These are phyloP conservation scores for Molothrus ater DNA, from an alignment of 2,797 vertebrate genomes.

Conservation along the genomic window DNA sequence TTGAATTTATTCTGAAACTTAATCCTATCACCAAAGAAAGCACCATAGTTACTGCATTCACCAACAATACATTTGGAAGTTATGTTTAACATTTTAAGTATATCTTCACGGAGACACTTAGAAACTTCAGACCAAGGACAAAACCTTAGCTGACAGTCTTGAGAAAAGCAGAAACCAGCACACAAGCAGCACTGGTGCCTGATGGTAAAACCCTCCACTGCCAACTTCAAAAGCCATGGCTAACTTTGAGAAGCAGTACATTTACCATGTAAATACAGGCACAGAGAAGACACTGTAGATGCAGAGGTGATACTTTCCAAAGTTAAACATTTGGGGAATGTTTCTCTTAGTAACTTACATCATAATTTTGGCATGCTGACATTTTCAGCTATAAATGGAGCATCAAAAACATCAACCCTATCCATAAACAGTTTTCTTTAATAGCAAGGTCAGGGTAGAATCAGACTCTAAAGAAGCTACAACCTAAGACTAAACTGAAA, in stretches of 20 bases:
- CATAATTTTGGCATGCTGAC: not conserved
- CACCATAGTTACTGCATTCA: not conserved
- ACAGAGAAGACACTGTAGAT: conserved; percentile 13
- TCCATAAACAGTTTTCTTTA: not conserved
- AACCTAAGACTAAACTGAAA: not conserved
- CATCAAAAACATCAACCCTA: not conserved
- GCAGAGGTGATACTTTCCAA: conserved; percentile 25
- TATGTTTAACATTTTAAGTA: not conserved
- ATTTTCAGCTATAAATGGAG: conserved; percentile 39
- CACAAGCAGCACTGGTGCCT: not conserved
- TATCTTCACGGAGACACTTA: not conserved
- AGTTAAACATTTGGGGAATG: conserved; percentile 35
- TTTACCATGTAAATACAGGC: not conserved
- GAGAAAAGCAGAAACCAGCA: not conserved
- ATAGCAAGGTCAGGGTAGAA: not conserved
- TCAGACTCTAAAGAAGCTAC: not conserved
- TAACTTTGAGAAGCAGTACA: not conserved
- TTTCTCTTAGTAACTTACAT: conserved; percentile 26
- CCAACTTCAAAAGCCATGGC: not conserved
- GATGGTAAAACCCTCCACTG: not conserved
- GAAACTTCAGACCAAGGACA: not conserved
- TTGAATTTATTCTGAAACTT: not conserved
- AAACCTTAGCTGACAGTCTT: not conserved
- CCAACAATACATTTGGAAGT: not conserved
- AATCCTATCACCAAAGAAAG: not conserved